Percentiles rank a stretch among this genome's conserved stretches.
Conservation (phyloP, 2,797 vertebrate genomes). For the Alouatta caraya region DNA sequence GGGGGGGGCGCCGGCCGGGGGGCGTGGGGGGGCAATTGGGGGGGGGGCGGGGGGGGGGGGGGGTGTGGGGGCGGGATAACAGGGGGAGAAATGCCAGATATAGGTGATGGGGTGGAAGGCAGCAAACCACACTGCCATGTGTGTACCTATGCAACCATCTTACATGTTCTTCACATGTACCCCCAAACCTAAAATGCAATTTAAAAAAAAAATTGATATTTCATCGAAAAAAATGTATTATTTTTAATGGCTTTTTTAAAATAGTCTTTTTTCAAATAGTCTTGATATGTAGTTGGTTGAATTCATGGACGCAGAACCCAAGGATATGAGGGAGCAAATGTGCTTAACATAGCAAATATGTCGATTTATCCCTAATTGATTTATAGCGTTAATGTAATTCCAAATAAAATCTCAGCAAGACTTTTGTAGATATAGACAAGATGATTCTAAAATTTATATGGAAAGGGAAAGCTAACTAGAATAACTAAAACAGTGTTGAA, state of each 20-base stretch:
- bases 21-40: too few species aligned
- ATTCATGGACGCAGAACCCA: background rate
- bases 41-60: too few species aligned
- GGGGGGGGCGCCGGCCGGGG: too few species aligned
- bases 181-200: too few species aligned
- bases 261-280: background rate
- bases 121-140: too few species aligned
- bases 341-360: background rate
- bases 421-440: background rate
- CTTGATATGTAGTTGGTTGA: background rate
- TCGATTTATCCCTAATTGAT: background rate
- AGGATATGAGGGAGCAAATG: background rate
- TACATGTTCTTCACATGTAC: too few species aligned
- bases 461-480: background rate
- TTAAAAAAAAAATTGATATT: too few species aligned
- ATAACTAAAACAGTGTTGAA: background rate
- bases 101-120: too few species aligned
- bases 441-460: constrained; percentile 13
- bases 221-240: background rate
- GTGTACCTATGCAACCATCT: too few species aligned
- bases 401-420: background rate
- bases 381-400: background rate
- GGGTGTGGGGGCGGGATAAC: too few species aligned
- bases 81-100: too few species aligned
- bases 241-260: background rate